Percentiles rank a stretch among this genome's conserved stretches.
phyloP scores from a whole-genome alignment of 2,113 vertebrate species.

The Stegostoma tigrinum region DNA sequence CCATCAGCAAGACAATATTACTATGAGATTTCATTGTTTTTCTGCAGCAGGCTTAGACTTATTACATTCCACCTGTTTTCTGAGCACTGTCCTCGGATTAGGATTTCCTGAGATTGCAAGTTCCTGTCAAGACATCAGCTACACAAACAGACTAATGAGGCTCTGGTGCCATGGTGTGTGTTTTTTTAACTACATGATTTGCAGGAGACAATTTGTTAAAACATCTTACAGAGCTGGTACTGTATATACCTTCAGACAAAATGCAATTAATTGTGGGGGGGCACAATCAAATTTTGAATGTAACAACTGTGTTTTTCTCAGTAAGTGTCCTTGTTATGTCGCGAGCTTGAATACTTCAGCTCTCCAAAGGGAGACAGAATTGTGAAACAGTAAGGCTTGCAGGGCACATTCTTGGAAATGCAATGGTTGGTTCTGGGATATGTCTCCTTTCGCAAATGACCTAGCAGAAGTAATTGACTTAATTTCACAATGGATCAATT shows the following conservation, averaged over 20 bases:
- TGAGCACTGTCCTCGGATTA: background rate
- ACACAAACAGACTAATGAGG: background rate
- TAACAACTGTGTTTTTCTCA: background rate
- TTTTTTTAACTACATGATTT: background rate
- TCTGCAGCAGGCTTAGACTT: background rate
- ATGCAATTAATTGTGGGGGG: background rate
- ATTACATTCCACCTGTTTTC: background rate
- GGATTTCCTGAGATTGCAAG: background rate
- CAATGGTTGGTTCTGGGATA: background rate
- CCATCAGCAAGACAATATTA: background rate
- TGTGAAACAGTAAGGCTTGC: background rate
- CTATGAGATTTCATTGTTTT: background rate
- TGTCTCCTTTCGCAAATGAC: background rate
- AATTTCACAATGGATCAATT: background rate
- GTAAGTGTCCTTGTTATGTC: background rate
- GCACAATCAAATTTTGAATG: background rate
- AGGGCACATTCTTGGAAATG: conserved; percentile 2
- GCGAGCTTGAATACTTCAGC: background rate
- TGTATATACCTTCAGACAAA: background rate
- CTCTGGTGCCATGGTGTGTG: background rate
- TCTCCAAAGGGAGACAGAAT: background rate
- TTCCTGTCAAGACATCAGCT: background rate
- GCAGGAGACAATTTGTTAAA: background rate
- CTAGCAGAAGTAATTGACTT: background rate
- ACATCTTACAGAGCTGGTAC: background rate